Evolutionary conservation across 1,140 invertebrate species (phyloP).

Genomic region (Dinoponera quadriceps): DNA sequence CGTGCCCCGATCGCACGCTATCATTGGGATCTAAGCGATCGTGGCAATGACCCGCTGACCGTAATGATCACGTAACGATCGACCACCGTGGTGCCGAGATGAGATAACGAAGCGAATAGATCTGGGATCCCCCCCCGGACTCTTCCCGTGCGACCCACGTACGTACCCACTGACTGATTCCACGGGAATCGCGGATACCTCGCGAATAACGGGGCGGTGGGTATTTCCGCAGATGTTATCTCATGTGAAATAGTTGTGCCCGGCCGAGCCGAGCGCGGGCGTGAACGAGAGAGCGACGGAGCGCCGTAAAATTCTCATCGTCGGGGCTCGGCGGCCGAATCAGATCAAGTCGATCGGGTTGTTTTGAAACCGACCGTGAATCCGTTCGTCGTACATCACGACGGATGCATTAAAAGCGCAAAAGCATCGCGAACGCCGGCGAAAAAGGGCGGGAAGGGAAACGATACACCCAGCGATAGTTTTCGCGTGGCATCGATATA

Average conservation of each 20-base stretch:
- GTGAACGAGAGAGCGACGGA: background rate
- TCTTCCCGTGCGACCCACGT: slow-evolving; percentile 61
- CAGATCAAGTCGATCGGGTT: no score
- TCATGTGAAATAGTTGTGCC: slow-evolving; percentile 66
- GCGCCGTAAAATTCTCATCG: slow-evolving; percentile 53
- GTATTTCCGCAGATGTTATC: slow-evolving; percentile 71
- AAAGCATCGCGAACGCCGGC: no score
- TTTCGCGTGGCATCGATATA: no score
- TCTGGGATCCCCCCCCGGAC: slow-evolving; percentile 69
- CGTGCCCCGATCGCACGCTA: slow-evolving; percentile 67
- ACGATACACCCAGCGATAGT: no score
- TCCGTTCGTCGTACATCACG: no score
- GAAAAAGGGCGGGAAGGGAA: no score
- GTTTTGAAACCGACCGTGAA: slow-evolving; percentile 26
- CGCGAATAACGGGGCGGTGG: slow-evolving; percentile 46
- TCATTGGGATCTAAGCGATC: slow-evolving; percentile 73
- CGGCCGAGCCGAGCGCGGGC: slow-evolving; percentile 11
- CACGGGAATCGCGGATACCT: slow-evolving; percentile 51
- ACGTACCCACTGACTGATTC: slow-evolving; percentile 64
- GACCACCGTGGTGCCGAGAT: slow-evolving; percentile 68
- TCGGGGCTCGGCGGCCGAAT: slow-evolving; percentile 56
- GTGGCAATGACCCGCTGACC: slow-evolving; percentile 76
- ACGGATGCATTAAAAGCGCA: no score
- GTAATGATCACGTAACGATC: slow-evolving; percentile 76
- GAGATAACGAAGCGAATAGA: slow-evolving; percentile 73